phyloP scores from a whole-genome alignment of 2,797 vertebrate species.

The Leucoraja ocellata region DNA sequence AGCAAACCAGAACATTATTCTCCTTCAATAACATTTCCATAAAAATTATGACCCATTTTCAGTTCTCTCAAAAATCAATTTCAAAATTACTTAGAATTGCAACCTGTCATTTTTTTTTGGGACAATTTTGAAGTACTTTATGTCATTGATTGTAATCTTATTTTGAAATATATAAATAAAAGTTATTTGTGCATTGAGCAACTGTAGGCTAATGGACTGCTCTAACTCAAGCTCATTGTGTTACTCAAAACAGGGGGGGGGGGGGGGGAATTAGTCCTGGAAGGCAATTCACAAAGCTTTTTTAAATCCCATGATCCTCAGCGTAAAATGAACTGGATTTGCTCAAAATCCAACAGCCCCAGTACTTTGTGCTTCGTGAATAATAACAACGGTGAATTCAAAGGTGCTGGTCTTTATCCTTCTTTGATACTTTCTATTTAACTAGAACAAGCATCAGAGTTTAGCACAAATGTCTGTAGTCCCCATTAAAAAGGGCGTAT shows the following conservation, averaged over 20 bases:
- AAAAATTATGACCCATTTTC: not conserved
- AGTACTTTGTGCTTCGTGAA: not conserved
- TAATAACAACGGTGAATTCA: not conserved
- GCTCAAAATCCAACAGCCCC: not conserved
- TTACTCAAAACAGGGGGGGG: not conserved
- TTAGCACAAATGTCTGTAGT: slow-evolving; percentile 24
- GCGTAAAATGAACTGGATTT: not conserved
- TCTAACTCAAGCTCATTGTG: not conserved
- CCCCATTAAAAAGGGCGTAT: not conserved
- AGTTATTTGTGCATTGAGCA: not conserved
- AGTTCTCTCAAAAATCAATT: not conserved
- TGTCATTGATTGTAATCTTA: not conserved
- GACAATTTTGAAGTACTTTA: not conserved
- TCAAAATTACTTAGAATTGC: not conserved
- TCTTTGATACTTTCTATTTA: not conserved
- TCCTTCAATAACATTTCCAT: not conserved
- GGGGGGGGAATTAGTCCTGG: not conserved
- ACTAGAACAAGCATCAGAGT: not conserved
- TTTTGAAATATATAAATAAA: slow-evolving; percentile 6
- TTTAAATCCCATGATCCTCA: not conserved
- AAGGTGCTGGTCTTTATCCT: not conserved
- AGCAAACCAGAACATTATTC: not conserved
- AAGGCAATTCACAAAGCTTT: not conserved
- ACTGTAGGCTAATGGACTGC: not conserved
- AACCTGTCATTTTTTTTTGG: not conserved